Base-by-base conservation (phyloP, 30 jellyfish, hydroid and myxozoan species). In the Mastigias papua region DNA sequence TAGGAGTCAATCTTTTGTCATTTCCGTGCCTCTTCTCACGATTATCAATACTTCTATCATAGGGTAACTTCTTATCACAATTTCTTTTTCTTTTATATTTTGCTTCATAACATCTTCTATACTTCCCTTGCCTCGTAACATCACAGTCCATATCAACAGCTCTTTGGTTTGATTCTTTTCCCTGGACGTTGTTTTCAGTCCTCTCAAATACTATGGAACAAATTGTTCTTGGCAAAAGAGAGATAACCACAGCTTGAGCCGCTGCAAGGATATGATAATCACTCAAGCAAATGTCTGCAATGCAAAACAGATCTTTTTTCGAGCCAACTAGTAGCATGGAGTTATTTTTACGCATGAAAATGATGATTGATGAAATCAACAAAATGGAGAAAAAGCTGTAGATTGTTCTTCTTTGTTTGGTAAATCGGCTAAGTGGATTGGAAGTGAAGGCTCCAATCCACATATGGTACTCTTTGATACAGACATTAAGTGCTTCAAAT, bases 401-500 rank as follows among this genome's bases (percentile, higher is more conserved):
- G 13, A 73, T 19, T 1, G 74, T 17, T 50, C 93, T 9, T 70
- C 74, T 46, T 54, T 23, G 78, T 35, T 83, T 83, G 28, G 63
- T 13, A 27, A 69, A 72, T 49, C 62, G 37, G 72, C 93, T 69
- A 22, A 83, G 69, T 21, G 70, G 80, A 68, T 32, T 50, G 1
- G 86, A 69, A 13, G n/a, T 5, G 72, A 83, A 19, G 15, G 70
- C n/a, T n/a, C 93, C 79, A 34, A 83, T 34, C 93, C 93, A 83
- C 22, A 69, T 27, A 58, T 83, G 93, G 34, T 60, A 30, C 25
- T 83, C 74, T 25, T 20, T 20, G n/a, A 69, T 2, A 35, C 82
- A 83, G 1, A 83, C 10, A 4, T 77, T 50, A n/a, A 75, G 33
- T 21, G 7, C 15, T 15, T 74, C 7, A 8, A 28, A 58, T 58